A percentile compares a stretch with the other conserved stretches of the same genome.
Conservation (phyloP, 2,113 vertebrate species). For the Ivindomyrus marchei region DNA sequence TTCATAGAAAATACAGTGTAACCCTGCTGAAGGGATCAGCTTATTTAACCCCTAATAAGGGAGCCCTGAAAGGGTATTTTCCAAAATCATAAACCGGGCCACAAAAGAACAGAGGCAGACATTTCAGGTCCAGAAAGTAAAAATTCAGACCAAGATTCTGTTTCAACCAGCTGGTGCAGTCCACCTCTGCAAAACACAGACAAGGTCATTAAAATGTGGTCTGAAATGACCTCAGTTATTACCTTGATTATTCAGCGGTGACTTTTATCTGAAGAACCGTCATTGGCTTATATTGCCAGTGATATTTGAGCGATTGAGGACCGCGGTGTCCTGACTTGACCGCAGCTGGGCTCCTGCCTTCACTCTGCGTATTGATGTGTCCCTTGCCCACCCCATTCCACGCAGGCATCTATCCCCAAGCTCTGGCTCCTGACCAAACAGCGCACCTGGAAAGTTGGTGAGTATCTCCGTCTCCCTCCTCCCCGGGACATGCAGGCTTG, state of each 20-base stretch:
- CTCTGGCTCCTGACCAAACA: slow-evolving; percentile 39
- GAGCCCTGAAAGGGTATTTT: background rate
- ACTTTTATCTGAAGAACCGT: background rate
- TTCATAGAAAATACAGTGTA: background rate
- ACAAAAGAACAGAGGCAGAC: background rate
- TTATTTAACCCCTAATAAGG: background rate
- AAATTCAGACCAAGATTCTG: too few species aligned
- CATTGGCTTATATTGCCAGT: background rate
- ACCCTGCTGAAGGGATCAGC: background rate
- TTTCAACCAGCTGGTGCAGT: too few species aligned
- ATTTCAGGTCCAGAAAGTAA: too few species aligned
- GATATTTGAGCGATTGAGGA: background rate
- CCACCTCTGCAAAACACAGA: too few species aligned
- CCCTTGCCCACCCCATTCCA: too few species aligned
- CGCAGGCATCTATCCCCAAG: slow-evolving; percentile 30
- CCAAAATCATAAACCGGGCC: background rate
- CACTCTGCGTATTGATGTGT: background rate
- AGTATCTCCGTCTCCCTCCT: background rate
- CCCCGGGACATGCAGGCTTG: background rate
- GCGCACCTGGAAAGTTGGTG: slow-evolving; percentile 35
- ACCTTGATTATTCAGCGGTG: background rate
- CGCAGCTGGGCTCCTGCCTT: background rate
- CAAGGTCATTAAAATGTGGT: background rate
- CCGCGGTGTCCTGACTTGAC: background rate
- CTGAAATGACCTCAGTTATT: background rate